Percentiles rank a stretch among this genome's conserved stretches.
Conservation (phyloP, 2,888 invertebrate genomes). For the Leucophenga maculata region DNA sequence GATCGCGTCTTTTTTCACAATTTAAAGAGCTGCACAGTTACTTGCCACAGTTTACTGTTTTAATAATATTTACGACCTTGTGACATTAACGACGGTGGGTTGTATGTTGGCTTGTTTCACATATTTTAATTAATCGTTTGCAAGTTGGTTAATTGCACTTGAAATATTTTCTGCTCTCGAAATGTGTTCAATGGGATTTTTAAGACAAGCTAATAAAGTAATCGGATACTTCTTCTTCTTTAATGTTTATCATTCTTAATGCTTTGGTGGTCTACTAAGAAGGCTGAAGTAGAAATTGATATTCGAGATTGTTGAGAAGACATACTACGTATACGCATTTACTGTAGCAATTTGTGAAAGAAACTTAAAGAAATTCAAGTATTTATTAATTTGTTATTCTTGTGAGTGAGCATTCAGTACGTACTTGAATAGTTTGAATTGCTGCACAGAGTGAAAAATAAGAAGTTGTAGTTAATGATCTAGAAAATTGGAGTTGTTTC, state of each 20-base stretch:
- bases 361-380: too few relatives aligned
- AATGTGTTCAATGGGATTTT: constrained; percentile 43
- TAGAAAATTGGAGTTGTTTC: too few relatives aligned
- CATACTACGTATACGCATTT: too few relatives aligned
- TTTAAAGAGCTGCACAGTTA: background rate
- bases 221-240: constrained; percentile 46
- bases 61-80: constrained; percentile 40
- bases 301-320: too few relatives aligned
- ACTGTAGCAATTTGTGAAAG: too few relatives aligned
- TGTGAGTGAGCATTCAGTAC: too few relatives aligned
- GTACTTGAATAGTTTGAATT: too few relatives aligned
- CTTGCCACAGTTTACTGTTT: background rate
- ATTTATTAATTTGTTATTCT: too few relatives aligned
- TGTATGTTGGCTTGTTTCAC: constrained; percentile 11
- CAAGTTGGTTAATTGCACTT: constrained; percentile 52
- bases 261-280: constrained; percentile 2
- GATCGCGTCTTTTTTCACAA: background rate
- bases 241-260: background rate
- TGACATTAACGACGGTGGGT: constrained; percentile 21
- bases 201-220: constrained; percentile 42
- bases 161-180: constrained; percentile 29
- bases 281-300: too few relatives aligned
- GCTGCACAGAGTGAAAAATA: too few relatives aligned
- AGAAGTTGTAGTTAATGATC: too few relatives aligned
- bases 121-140: constrained; percentile 41